Evolutionary conservation across 2,797 vertebrate species (phyloP).

Genomic region (Squalus acanthias): DNA sequence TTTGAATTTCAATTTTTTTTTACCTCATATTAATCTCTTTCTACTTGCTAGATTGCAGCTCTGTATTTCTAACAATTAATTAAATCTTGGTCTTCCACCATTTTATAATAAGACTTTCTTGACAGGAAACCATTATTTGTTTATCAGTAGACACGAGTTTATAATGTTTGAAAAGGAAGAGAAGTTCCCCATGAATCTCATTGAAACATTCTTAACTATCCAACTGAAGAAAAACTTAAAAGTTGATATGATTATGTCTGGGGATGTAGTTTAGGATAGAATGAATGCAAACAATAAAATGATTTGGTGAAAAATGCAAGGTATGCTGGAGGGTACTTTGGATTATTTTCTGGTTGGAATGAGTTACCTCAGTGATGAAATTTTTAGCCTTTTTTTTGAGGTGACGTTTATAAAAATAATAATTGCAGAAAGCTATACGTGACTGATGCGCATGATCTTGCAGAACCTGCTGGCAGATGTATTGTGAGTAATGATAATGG

Average conservation of each 20-base stretch:
- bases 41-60: neutral
- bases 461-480: neutral
- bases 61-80: neutral
- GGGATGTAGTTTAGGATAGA: neutral
- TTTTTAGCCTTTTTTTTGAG: neutral
- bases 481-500: neutral
- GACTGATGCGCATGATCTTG: neutral
- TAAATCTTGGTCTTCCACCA: no score
- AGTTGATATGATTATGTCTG: neutral
- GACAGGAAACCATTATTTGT: neutral
- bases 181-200: neutral
- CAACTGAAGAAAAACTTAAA: neutral
- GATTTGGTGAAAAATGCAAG: constrained; percentile 3
- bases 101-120: neutral
- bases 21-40: neutral
- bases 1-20: neutral
- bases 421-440: neutral
- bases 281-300: neutral
- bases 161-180: neutral
- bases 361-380: neutral
- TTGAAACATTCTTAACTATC: neutral
- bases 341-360: neutral
- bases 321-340: neutral
- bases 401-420: neutral
- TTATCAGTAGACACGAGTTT: neutral